Evolutionary conservation across 2,888 invertebrate genomes (phyloP).

Genomic region (Trichopoda pennipes): DNA sequence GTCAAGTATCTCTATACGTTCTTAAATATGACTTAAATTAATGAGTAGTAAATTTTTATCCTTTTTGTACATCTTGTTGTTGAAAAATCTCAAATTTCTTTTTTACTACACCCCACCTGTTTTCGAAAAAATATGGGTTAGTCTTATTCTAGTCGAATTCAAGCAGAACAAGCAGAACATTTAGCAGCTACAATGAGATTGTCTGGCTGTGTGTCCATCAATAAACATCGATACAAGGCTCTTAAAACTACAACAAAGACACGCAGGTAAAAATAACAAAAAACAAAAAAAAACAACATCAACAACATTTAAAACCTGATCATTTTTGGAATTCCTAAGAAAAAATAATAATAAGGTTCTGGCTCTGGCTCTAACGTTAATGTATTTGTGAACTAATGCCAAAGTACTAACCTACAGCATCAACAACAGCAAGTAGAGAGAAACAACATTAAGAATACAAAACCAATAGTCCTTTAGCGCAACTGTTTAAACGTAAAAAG

Average conservation of each 20-base stretch:
- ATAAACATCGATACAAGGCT: constrained; percentile 11
- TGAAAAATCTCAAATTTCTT: constrained; percentile 65
- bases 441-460: constrained; percentile 19
- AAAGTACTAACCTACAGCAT: constrained; percentile 8
- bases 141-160: constrained; percentile 23
- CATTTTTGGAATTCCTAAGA: constrained; percentile 62
- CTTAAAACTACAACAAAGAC: constrained; percentile 25
- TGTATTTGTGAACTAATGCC: constrained; percentile 9
- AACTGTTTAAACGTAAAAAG: constrained; percentile 53
- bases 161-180: constrained; percentile 7
- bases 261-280: constrained; percentile 61
- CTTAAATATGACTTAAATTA: constrained; percentile 55
- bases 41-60: constrained; percentile 55
- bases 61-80: constrained; percentile 49
- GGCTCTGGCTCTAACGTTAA: constrained; percentile 5
- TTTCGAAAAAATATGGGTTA: constrained; percentile 46
- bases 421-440: background rate
- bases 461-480: constrained; percentile 61
- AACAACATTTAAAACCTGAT: constrained; percentile 55
- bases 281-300: constrained; percentile 24
- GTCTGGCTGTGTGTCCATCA: constrained; percentile 43
- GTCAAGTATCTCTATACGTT: constrained; percentile 56
- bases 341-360: constrained; percentile 7
- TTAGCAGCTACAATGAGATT: constrained; percentile 13
- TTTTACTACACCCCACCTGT: constrained; percentile 57